Percentiles rank a stretch among this genome's conserved stretches.
Conservation (phyloP, 2,888 invertebrate genomes). For the Stenodema calcarata region DNA sequence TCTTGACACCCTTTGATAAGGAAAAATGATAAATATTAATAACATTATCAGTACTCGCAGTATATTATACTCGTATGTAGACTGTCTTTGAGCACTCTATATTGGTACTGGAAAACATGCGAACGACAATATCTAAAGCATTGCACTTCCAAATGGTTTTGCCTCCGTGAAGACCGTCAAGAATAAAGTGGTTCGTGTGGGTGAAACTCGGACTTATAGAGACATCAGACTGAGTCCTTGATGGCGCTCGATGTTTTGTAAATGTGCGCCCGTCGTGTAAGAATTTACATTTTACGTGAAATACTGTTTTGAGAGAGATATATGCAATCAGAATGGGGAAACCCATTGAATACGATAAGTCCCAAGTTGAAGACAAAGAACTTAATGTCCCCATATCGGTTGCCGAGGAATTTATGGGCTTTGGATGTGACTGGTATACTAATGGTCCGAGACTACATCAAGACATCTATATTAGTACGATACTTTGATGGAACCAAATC, state of each 20-base stretch:
- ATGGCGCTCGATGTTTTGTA: conserved; percentile 25
- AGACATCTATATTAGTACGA: background rate
- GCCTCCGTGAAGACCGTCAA: background rate
- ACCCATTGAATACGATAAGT: conserved; percentile 30
- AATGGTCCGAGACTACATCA: background rate
- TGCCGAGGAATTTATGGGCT: background rate
- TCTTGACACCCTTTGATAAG: too few species aligned
- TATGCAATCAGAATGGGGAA: conserved; percentile 13
- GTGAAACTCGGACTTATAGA: conserved; percentile 22
- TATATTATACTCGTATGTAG: too few species aligned
- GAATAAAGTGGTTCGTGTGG: background rate
- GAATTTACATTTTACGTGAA: conserved; percentile 29
- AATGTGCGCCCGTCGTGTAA: conserved; percentile 18
- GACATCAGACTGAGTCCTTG: conserved; percentile 26
- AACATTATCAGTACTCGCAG: too few species aligned
- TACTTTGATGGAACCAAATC: background rate
- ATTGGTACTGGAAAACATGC: too few species aligned
- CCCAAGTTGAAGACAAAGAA: conserved; percentile 13
- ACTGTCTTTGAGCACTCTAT: too few species aligned
- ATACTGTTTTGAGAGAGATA: conserved; percentile 13
- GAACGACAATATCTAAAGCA: too few species aligned
- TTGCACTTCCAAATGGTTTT: background rate
- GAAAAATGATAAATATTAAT: too few species aligned
- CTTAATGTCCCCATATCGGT: background rate
- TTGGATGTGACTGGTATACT: background rate